Base-by-base conservation (phyloP, 2,113 vertebrate species). In the Pterocles orientalis region DNA sequence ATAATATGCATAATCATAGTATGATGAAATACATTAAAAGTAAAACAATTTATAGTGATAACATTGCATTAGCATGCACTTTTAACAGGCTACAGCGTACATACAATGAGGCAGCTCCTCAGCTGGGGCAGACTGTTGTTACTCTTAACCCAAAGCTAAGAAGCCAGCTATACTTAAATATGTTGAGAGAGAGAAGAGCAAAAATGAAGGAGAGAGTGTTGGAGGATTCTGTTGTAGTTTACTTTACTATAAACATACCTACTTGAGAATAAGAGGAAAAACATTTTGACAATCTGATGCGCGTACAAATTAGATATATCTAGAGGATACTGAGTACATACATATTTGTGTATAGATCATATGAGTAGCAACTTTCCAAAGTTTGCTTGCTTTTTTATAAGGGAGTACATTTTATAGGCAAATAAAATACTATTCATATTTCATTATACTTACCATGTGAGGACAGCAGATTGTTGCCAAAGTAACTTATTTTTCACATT, bases 401-500 rank as follows among this genome's bases (percentile, higher is more conserved):
- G 57, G 13, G 31, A 85, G 25, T n/a, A 14, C 53, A 23, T 76
- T 87, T 85, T 73, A 66, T 7, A 57, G 31, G 6, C 58, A 91
- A 62, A 85, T 48, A 60, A 77, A 91, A 61, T 79, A 78, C 26
- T 76, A n/a, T 39, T 79, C 4, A 43, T 81, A 90, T 90, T 73
- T 83, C 50, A 58, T 80, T 94, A 69, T 29, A 79, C 8, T 60
- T 72, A 48, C 56, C 13, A 83, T 80, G 73, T 65, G 36, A 83
- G 51, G 51, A 92, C 88, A 95, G 26, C 23, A 91, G 53, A 72
- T 28, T 66, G 43, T 86, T 93, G 84, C 24, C 56, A 58, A 79
- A 70, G 41, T 82, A 36, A 88, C 43, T 86, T 76, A 43, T 92
- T 90, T 96, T 90, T 90, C 82, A 71, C 90, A 64, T 82, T 76